Evolutionary conservation across 2,888 invertebrate genomes (phyloP).

Genomic region (Drosophila anomelani): DNA sequence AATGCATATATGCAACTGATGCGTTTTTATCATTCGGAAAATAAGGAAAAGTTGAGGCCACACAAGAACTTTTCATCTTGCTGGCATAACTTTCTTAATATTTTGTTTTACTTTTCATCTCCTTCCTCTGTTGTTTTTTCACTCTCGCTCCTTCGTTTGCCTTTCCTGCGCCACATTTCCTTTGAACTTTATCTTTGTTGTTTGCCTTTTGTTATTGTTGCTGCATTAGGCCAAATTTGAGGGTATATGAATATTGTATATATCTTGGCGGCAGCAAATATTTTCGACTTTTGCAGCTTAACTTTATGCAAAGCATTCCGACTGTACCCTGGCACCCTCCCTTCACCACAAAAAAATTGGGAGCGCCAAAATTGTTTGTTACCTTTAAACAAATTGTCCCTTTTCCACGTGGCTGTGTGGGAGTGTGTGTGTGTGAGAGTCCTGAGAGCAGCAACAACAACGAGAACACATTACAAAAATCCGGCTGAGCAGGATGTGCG

Average conservation of each 20-base stretch:
- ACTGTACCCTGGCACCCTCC: not conserved
- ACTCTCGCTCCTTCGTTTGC: conserved; percentile 27
- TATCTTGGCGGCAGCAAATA: conserved; percentile 50
- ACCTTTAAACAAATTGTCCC: conserved; percentile 75
- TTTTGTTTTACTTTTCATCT: conserved; percentile 59
- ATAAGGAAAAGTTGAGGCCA: conserved; percentile 19
- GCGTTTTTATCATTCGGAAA: conserved; percentile 15
- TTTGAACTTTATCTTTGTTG: conserved; percentile 74
- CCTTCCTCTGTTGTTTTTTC: conserved; percentile 26
- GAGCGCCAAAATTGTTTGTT: conserved; percentile 70
- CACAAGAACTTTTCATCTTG: conserved; percentile 62
- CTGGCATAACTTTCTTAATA: conserved; percentile 71
- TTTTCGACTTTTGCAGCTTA: conserved; percentile 68
- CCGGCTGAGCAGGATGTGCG: conserved; percentile 70
- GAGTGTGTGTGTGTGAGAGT: conserved; percentile 12
- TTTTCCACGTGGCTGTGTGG: conserved; percentile 51
- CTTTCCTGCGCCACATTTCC: conserved; percentile 72
- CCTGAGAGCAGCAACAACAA: conserved; percentile 46
- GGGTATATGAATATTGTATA: conserved; percentile 28
- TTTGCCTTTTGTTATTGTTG: conserved; percentile 62
- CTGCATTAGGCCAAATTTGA: conserved; percentile 53
- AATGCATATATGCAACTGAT: conserved; percentile 11
- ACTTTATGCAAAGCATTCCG: conserved; percentile 70
- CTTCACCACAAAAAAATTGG: conserved; percentile 26
- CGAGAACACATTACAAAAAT: conserved; percentile 67